Percentiles rank a stretch among this genome's conserved stretches.
Evolutionary conservation across 2,797 vertebrate genomes (phyloP).

Genomic region (Danio choprae): DNA sequence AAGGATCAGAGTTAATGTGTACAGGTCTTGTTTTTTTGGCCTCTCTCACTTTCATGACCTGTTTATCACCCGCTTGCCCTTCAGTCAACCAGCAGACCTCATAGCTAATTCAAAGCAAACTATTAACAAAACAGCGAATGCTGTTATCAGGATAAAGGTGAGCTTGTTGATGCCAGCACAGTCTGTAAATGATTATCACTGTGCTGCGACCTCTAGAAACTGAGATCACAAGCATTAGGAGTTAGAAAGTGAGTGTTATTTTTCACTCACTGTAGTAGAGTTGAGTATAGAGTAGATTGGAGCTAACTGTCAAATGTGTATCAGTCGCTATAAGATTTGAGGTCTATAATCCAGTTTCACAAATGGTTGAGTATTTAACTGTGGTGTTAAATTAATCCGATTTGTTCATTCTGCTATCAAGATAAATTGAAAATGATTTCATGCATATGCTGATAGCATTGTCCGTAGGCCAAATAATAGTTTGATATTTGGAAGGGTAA

Average conservation of each 20-base stretch:
- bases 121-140: constrained; percentile 52
- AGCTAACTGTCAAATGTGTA: neutral
- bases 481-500: too few species aligned
- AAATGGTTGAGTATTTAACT: neutral
- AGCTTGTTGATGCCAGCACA: constrained; percentile 40
- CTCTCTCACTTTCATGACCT: constrained; percentile 4
- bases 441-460: neutral
- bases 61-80: constrained; percentile 55
- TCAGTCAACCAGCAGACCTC: constrained; percentile 31
- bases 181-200: constrained; percentile 58
- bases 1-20: constrained; percentile 52
- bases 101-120: constrained; percentile 49
- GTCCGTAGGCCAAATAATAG: neutral
- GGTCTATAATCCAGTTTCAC: neutral
- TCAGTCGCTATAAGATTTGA: neutral
- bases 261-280: neutral
- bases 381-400: neutral
- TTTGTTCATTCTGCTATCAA: neutral
- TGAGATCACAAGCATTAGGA: constrained; percentile 52
- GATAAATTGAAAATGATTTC: neutral
- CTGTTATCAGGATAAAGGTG: constrained; percentile 54
- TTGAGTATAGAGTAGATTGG: neutral
- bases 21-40: constrained; percentile 18
- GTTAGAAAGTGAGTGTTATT: constrained; percentile 28
- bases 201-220: constrained; percentile 46